phyloP scores from a whole-genome alignment of 2,113 vertebrate genomes.

The Canis aureus region DNA sequence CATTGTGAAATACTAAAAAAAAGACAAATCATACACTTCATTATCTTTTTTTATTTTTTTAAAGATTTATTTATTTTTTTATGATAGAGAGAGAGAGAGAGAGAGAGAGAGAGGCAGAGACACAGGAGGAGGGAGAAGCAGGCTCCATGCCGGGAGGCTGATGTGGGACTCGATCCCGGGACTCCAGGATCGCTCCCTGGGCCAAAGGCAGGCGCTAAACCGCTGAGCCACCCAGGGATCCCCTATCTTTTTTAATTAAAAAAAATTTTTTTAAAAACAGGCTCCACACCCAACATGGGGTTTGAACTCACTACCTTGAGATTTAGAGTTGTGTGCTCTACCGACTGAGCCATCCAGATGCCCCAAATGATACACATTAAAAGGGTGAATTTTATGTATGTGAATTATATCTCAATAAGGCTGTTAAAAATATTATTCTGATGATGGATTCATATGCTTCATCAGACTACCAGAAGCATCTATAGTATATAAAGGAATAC shows the following conservation, averaged over 20 bases:
- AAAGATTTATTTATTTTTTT: neutral
- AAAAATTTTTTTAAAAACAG: neutral
- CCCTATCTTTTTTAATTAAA: neutral
- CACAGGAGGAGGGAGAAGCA: too few species aligned
- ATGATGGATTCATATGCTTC: neutral
- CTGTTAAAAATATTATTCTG: constrained; percentile 8
- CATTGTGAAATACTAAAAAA: neutral
- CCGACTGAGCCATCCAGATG: neutral
- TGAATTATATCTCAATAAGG: neutral
- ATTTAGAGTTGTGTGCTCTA: neutral
- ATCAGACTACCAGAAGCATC: neutral
- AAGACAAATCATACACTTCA: neutral
- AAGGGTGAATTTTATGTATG: neutral
- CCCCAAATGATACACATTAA: neutral
- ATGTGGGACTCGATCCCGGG: too few species aligned
- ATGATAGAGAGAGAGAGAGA: neutral
- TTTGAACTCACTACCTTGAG: neutral
- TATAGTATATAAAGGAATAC: neutral
- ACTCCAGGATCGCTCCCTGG: too few species aligned
- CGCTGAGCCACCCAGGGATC: too few species aligned
- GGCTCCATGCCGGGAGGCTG: too few species aligned
- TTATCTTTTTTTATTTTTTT: too few species aligned
- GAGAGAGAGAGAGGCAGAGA: too few species aligned
- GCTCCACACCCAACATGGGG: neutral
- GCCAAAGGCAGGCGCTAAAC: too few species aligned